A percentile compares a stretch with the other conserved stretches of the same genome.
Conservation (phyloP, 64 coral and sea anemone species). For the Trachythela sp. region DNA sequence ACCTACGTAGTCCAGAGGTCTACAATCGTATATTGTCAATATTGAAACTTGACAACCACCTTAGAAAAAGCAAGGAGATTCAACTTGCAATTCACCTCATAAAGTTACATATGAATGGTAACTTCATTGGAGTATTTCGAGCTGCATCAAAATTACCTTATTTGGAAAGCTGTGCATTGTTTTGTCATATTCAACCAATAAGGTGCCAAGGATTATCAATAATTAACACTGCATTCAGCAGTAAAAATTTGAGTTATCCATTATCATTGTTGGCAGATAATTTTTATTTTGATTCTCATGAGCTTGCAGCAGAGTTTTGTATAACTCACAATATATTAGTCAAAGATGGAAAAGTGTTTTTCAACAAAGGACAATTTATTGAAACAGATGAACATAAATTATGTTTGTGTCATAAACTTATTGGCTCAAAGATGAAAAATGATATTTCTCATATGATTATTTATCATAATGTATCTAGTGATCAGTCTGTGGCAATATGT, state of each 20-base stretch:
- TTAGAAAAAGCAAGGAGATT: neutral
- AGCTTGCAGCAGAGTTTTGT: slow-evolving; percentile 1
- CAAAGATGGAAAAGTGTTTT: slow-evolving; percentile 7
- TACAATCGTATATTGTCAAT: neutral
- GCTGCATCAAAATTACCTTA: neutral
- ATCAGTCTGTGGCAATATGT: too few species aligned
- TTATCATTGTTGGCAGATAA: neutral
- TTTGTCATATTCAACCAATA: slow-evolving; percentile 4
- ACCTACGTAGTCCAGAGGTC: neutral
- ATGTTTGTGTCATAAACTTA: neutral
- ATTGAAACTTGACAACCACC: neutral
- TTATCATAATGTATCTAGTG: too few species aligned
- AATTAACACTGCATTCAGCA: neutral
- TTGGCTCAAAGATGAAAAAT: neutral
- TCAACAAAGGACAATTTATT: neutral
- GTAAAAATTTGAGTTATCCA: neutral
- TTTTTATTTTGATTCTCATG: neutral
- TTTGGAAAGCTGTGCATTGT: neutral
- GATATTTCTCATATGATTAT: too few species aligned
- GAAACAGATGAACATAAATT: neutral
- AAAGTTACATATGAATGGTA: neutral
- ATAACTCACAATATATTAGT: neutral
- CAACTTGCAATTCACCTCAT: neutral
- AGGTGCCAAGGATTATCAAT: neutral
- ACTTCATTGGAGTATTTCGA: neutral